Conservation (phyloP, 2,888 invertebrate genomes). For the Hirtodrosophila trivittata region DNA sequence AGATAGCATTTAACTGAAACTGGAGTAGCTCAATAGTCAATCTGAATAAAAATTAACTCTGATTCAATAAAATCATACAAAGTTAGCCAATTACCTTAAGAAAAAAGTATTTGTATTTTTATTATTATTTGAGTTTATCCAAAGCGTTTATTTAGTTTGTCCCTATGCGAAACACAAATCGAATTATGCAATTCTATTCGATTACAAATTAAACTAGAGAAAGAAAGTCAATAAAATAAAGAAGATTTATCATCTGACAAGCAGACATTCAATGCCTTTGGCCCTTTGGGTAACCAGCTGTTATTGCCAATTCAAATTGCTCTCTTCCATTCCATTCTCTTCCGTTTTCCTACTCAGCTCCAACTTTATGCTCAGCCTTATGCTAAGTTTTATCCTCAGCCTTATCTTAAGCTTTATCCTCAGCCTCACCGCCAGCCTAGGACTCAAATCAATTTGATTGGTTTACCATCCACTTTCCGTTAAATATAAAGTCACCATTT, state of each 20-base stretch:
- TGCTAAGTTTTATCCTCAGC: neutral
- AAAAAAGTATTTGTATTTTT: too few species aligned
- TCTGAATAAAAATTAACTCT: too few species aligned
- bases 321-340: slow-evolving; percentile 9
- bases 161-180: neutral
- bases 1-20: too few species aligned
- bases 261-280: slow-evolving; percentile 1
- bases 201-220: neutral
- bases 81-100: too few species aligned
- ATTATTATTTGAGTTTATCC: too few species aligned
- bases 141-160: too few species aligned
- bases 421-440: neutral
- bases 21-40: too few species aligned
- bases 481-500: slow-evolving; percentile 23
- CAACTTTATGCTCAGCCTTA: neutral
- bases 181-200: neutral
- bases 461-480: slow-evolving; percentile 20
- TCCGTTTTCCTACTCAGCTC: neutral
- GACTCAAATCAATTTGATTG: slow-evolving; percentile 18
- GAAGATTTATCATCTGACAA: too few species aligned
- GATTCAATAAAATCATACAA: too few species aligned
- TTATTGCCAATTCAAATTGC: slow-evolving; percentile 15
- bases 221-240: neutral
- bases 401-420: too few species aligned
- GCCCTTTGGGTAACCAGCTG: slow-evolving; percentile 8